phyloP scores from a whole-genome alignment of 1,140 invertebrate genomes.

The Ruditapes philippinarum region DNA sequence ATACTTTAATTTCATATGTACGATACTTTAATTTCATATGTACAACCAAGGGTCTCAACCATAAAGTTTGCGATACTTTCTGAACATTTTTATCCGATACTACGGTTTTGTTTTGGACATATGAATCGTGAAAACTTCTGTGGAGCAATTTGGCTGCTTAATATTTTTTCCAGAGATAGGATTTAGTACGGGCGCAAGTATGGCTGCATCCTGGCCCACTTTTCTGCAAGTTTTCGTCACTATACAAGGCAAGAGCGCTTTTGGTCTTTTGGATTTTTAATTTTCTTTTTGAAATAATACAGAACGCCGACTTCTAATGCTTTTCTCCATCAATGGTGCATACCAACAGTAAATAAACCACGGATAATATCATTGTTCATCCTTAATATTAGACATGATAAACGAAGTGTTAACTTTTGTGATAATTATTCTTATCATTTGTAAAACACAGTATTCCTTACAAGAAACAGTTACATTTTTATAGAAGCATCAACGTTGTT shows the following conservation, averaged over 20 bases:
- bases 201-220: conserved; percentile 16
- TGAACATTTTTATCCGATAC: background rate
- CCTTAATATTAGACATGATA: too few relatives aligned
- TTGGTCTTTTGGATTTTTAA: conserved; percentile 12
- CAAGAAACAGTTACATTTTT: too few relatives aligned
- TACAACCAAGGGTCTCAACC: background rate
- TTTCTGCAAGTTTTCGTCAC: background rate
- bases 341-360: too few relatives aligned
- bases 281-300: background rate
- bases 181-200: background rate
- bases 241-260: conserved; percentile 26
- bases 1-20: too few relatives aligned
- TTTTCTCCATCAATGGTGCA: background rate
- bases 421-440: too few relatives aligned
- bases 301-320: conserved; percentile 8
- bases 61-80: background rate
- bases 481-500: too few relatives aligned
- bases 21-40: background rate
- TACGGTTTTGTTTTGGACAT: conserved; percentile 24
- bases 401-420: too few relatives aligned
- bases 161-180: background rate
- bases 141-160: background rate
- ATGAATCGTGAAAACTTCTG: conserved; percentile 31
- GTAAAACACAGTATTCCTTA: too few relatives aligned
- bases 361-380: too few relatives aligned